Evolutionary conservation across 2,113 vertebrate species (phyloP).

Genomic region (Pluvialis apricaria): DNA sequence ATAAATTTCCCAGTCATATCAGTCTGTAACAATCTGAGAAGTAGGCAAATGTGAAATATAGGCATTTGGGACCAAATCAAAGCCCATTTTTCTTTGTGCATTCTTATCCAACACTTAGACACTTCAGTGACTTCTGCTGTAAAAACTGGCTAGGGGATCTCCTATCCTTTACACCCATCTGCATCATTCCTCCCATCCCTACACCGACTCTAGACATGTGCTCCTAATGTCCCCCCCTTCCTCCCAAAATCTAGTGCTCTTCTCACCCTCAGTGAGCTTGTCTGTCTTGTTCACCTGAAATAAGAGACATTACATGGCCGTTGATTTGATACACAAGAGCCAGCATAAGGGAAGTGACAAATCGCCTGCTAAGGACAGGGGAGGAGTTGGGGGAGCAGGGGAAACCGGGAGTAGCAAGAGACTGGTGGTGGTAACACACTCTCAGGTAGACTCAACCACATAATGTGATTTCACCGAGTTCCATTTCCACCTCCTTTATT

Average conservation of each 20-base stretch:
- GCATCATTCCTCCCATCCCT: background rate
- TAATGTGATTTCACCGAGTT: background rate
- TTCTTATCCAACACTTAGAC: background rate
- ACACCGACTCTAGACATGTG: background rate
- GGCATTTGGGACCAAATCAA: background rate
- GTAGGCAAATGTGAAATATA: background rate
- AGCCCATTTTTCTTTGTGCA: background rate
- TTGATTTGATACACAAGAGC: background rate
- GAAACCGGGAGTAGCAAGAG: background rate
- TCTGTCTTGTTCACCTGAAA: background rate
- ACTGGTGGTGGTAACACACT: background rate
- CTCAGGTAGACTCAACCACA: background rate
- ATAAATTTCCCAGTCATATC: background rate
- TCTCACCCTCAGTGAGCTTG: background rate
- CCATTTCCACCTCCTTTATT: background rate
- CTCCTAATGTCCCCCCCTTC: accelerated
- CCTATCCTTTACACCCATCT: background rate
- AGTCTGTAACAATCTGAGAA: background rate
- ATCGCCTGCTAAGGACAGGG: background rate
- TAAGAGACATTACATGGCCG: background rate
- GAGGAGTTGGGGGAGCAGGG: background rate
- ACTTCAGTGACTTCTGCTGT: background rate
- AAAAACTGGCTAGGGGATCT: background rate
- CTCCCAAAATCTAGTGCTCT: background rate
- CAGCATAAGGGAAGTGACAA: background rate